A percentile compares a stretch with the other conserved stretches of the same genome.
Conservation (phyloP, 2,888 invertebrate genomes). For the Danaus chrysippus region DNA sequence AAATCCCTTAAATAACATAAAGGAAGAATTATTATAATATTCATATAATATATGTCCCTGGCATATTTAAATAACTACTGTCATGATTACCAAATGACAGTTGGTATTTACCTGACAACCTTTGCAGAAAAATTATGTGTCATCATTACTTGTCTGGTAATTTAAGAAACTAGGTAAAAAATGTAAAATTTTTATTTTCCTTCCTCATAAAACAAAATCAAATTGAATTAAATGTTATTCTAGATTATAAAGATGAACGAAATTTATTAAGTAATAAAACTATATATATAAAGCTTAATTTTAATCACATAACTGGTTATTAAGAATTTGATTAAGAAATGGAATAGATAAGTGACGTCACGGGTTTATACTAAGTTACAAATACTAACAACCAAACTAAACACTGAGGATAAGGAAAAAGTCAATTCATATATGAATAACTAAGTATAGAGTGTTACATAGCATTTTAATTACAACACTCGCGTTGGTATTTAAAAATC, state of each 20-base stretch:
- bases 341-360: too few species aligned
- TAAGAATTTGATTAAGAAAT: too few species aligned
- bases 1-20: neutral
- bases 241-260: too few species aligned
- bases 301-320: too few species aligned
- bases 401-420: neutral
- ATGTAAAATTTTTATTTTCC: too few species aligned
- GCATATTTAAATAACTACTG: constrained; percentile 3
- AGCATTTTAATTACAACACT: constrained; percentile 8
- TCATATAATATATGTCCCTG: neutral
- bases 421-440: neutral
- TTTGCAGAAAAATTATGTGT: constrained; percentile 2
- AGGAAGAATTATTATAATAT: neutral
- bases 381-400: too few species aligned
- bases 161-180: neutral
- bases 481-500: constrained; percentile 24
- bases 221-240: too few species aligned
- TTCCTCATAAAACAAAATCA: too few species aligned
- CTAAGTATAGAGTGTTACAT: neutral
- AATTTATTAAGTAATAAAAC: too few species aligned
- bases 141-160: neutral
- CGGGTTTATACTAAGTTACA: too few species aligned
- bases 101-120: neutral
- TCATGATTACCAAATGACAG: neutral
- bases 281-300: too few species aligned